phyloP scores from a whole-genome alignment of 2,888 invertebrate species.

The Seira sanloemensis region DNA sequence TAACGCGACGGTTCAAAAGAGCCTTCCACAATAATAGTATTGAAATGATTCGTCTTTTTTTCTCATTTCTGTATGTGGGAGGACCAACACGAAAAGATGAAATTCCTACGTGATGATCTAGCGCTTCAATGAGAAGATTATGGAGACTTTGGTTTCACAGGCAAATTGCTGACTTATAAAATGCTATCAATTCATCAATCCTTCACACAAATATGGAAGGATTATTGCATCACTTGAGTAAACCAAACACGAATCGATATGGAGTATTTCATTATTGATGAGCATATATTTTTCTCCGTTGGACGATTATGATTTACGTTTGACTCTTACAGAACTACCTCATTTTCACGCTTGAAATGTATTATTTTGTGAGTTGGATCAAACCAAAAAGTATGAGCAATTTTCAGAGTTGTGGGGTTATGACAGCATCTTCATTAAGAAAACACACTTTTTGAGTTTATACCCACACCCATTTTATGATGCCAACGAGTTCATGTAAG shows the following conservation, averaged over 20 bases:
- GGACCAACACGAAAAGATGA: slow-evolving; percentile 51
- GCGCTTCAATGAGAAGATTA: no score
- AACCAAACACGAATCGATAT: slow-evolving; percentile 18
- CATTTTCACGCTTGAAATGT: background rate
- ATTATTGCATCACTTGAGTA: background rate
- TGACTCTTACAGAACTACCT: background rate
- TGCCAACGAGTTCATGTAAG: slow-evolving; percentile 11
- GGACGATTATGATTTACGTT: slow-evolving; percentile 8
- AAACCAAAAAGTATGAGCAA: no score
- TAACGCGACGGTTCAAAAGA: slow-evolving; percentile 60
- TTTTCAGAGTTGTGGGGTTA: no score
- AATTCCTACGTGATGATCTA: slow-evolving; percentile 51
- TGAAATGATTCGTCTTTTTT: slow-evolving; percentile 17
- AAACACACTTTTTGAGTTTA: background rate
- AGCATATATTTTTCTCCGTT: background rate
- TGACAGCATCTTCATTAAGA: no score
- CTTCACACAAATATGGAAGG: slow-evolving; percentile 4
- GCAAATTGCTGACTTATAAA: slow-evolving; percentile 44
- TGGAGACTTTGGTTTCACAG: background rate
- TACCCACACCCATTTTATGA: slow-evolving; percentile 33
- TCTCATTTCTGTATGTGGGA: slow-evolving; percentile 46
- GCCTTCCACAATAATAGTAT: slow-evolving; percentile 50
- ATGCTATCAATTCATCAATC: slow-evolving; percentile 36
- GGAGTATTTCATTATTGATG: background rate
- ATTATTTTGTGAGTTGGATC: no score